Percentiles rank a stretch among this genome's conserved stretches.
Evolutionary conservation across 2,888 invertebrate species (phyloP).

Genomic region (Criorhina ranunculi): DNA sequence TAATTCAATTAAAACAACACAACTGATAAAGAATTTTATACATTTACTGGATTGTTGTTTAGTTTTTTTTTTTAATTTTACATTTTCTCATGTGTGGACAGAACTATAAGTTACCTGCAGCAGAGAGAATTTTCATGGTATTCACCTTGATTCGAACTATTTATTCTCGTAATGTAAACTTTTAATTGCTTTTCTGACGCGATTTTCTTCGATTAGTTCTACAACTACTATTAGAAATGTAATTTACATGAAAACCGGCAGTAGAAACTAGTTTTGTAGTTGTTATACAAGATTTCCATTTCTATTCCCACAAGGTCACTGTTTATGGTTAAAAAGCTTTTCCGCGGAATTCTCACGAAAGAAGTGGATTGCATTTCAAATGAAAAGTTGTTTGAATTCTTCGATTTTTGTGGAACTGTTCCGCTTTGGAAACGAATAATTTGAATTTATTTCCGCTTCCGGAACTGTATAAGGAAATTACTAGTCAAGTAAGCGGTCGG

Average conservation of each 20-base stretch:
- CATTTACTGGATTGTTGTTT: no score
- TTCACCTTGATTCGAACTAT: not conserved
- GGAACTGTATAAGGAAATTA: no score
- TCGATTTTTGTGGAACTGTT: no score
- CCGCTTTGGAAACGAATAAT: no score
- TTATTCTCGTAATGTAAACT: not conserved
- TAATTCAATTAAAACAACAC: no score
- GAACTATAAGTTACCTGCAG: conserved; percentile 1
- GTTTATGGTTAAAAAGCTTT: conserved; percentile 18
- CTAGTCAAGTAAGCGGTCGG: no score
- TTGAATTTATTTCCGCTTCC: no score
- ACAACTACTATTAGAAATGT: conserved; percentile 11
- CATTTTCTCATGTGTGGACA: no score
- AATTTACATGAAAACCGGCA: conserved; percentile 9
- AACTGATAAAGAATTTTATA: no score
- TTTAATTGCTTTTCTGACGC: conserved; percentile 12
- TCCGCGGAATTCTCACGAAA: not conserved
- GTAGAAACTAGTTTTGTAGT: conserved; percentile 17
- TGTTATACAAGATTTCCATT: conserved; percentile 14
- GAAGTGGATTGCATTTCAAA: conserved; percentile 11
- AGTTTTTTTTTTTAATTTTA: no score
- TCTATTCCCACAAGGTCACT: conserved; percentile 22
- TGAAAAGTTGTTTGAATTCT: no score
- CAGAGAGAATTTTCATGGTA: not conserved
- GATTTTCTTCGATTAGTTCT: conserved; percentile 14